These are phyloP conservation scores for human (Homo sapiens) DNA, from an alignment of 2,113 vertebrate species.

Conservation along the genomic window DNA sequence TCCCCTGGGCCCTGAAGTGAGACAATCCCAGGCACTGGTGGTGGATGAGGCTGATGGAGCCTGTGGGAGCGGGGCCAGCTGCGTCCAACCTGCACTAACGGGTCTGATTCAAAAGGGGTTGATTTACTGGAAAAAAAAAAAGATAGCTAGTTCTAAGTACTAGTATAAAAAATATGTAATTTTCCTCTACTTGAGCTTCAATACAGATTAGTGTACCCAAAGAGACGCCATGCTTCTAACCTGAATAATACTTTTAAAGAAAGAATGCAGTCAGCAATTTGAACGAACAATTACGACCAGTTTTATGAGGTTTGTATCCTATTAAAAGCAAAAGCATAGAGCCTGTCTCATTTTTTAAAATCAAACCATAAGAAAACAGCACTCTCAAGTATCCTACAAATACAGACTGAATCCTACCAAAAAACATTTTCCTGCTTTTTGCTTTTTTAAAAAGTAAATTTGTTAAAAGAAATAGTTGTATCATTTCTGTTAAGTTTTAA, in stretches of 20 bases:
- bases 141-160: not conserved
- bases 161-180: not conserved
- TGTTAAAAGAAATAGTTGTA: not conserved
- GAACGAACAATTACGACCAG: not conserved
- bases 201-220: too few relatives aligned
- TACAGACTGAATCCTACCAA: not conserved
- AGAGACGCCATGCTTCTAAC: not conserved
- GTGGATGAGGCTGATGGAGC: not conserved
- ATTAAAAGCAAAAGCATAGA: not conserved
- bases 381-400: not conserved
- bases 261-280: not conserved
- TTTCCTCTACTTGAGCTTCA: not conserved
- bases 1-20: not conserved
- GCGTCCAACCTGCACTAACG: not conserved
- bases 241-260: not conserved
- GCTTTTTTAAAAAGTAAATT: not conserved
- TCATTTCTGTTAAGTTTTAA: not conserved
- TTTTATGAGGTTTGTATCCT: not conserved
- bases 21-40: not conserved
- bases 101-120: not conserved
- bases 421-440: not conserved
- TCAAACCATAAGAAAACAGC: not conserved
- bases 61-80: too few relatives aligned
- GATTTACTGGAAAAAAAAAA: not conserved
- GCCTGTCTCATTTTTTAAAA: not conserved